Base-by-base conservation (phyloP, 1,140 invertebrate genomes). In the Bradysia coprophila region DNA sequence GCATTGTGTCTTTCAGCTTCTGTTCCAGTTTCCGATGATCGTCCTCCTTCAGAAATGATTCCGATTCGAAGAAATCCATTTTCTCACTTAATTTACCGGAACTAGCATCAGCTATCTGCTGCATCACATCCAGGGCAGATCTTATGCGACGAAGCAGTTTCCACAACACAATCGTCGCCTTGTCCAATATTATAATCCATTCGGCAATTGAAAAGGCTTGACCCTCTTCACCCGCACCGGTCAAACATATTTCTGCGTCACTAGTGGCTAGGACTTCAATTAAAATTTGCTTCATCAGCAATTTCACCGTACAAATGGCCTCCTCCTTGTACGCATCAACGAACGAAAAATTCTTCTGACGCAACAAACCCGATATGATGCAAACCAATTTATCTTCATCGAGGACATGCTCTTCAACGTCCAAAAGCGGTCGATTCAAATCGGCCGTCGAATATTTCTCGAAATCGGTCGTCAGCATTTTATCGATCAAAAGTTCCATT, bases 381-480 rank as follows among this genome's bases (percentile, higher is more conserved):
- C 84, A 81, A 43, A 85, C 71, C 45, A 93, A 66, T 62, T 86
- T 81, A 54, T 94, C 90, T 71, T 86, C 70, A 46, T 85, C 82
- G 40, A 80, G 64, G 36, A 81, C 73, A 36, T 66, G 67, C 36
- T 67, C 65, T 49, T 79, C 72, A 42, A 66, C 67, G 16, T 79
- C 66, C 3, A 19, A 6, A 0, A 50, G 43, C 4, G 90, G 87
- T 50, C 90, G 68, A 63, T 95, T 95, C 22, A 98, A 69, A 64
- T 97, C 92, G 8, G 79, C 73, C 8, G 91, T 85, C 34, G 91
- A 78, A 59, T 92, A 93, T 48, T 82, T 75, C 53, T 86, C 79
- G 64, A 98, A 96, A 61, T 99, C 95, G 38, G 88, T 87, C 40
- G 80, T 80, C 46, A 98, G 71, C 88, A 98, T 94, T 65, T 92